These are phyloP conservation scores for Rhynchophorus ferrugineus DNA, from an alignment of 1,140 invertebrate genomes.

Conservation along the genomic window DNA sequence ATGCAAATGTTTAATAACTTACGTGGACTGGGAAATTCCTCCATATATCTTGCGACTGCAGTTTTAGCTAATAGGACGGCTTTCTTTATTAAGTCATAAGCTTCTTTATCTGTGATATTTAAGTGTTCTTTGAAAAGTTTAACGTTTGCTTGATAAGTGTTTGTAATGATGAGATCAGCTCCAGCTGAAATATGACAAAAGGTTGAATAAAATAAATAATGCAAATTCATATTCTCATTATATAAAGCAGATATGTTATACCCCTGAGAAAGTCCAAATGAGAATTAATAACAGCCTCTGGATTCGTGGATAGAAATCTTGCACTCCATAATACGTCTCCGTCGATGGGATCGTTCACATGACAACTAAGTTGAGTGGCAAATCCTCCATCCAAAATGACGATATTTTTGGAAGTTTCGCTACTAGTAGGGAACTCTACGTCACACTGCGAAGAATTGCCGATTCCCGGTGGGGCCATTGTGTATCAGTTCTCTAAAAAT, in stretches of 20 bases:
- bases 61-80: conserved; percentile 61
- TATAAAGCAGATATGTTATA: conserved; percentile 23
- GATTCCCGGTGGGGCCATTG: conserved; percentile 31
- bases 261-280: conserved; percentile 69
- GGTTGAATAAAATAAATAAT: not conserved
- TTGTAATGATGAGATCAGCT: conserved; percentile 75
- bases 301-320: conserved; percentile 62
- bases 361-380: conserved; percentile 63
- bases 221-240: not conserved
- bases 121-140: conserved; percentile 68
- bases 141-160: conserved; percentile 83
- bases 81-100: conserved; percentile 58
- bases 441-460: conserved; percentile 23
- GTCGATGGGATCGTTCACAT: conserved; percentile 60
- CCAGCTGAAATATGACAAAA: conserved; percentile 53
- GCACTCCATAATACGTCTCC: conserved; percentile 77
- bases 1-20: conserved; percentile 4
- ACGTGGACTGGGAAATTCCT: conserved; percentile 43
- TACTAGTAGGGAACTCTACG: not conserved
- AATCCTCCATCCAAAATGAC: conserved; percentile 71
- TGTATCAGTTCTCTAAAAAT: not conserved
- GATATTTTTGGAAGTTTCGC: conserved; percentile 28
- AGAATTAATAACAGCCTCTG: conserved; percentile 61
- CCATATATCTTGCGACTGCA: conserved; percentile 50
- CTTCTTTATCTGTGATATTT: conserved; percentile 51